phyloP scores from a whole-genome alignment of 2,797 vertebrate species.

The Natrix natrix region DNA sequence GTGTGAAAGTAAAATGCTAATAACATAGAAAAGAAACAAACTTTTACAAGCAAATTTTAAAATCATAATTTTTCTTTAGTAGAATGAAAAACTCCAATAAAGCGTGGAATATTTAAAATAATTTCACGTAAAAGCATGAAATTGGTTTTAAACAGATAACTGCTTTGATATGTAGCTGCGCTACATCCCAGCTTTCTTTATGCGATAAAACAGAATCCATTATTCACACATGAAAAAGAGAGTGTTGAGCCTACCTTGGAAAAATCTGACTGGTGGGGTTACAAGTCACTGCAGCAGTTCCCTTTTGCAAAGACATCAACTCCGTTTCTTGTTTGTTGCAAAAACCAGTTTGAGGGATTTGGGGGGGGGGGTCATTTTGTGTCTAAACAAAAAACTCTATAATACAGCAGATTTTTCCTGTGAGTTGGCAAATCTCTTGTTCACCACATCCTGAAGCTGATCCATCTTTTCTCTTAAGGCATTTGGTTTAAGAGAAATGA shows the following conservation, averaged over 20 bases:
- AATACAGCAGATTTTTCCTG: conserved; percentile 45
- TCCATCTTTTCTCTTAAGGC: conserved; percentile 31
- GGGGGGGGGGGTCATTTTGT: conserved; percentile 39
- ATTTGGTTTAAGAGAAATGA: conserved; percentile 24
- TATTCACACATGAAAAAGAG: conserved; percentile 40
- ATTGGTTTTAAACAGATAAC: conserved; percentile 4
- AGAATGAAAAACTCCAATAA: conserved; percentile 22
- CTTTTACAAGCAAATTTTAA: not conserved
- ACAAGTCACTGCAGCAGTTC: conserved; percentile 44
- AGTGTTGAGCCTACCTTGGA: conserved; percentile 52
- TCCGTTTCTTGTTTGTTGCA: not conserved
- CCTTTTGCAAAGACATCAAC: conserved; percentile 50
- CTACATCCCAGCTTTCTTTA: conserved; percentile 22
- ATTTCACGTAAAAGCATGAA: conserved; percentile 23
- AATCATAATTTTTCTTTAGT: not conserved
- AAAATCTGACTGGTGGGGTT: conserved; percentile 38
- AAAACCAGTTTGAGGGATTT: not conserved
- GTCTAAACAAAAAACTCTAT: conserved; percentile 40
- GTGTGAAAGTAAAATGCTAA: conserved; percentile 32
- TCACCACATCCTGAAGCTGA: conserved; percentile 50
- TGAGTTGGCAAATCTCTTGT: conserved; percentile 44
- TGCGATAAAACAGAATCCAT: conserved; percentile 47
- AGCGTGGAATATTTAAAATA: conserved; percentile 19
- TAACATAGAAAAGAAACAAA: not conserved
- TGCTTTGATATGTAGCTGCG: not conserved